Conservation (phyloP, 2,797 vertebrate genomes). For the Sylvia borin region DNA sequence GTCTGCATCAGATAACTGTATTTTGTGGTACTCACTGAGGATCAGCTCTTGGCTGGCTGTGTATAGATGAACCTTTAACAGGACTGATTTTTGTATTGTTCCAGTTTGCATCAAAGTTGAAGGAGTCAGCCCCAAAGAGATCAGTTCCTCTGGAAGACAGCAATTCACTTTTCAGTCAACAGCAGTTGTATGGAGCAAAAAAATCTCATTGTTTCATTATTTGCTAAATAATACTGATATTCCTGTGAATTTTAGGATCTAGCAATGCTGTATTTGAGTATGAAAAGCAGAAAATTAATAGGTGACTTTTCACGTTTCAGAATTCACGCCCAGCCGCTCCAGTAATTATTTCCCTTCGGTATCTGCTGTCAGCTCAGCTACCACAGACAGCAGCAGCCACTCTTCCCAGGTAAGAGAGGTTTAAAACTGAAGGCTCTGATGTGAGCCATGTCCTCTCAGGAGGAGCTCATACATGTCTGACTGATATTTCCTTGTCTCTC, state of each 20-base stretch:
- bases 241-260: not conserved
- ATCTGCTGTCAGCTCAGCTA: constrained; percentile 81
- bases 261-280: not conserved
- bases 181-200: not conserved
- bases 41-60: not conserved
- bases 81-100: not conserved
- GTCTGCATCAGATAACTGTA: not conserved
- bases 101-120: not conserved
- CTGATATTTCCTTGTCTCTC: not conserved
- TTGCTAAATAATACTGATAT: not conserved
- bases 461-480: not conserved
- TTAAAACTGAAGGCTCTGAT: not conserved
- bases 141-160: not conserved
- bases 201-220: not conserved
- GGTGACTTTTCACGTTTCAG: constrained; percentile 72
- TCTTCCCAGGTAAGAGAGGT: constrained; percentile 86
- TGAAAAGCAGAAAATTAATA: not conserved
- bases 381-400: constrained; percentile 81
- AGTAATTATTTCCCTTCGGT: constrained; percentile 73
- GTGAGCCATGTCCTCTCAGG: not conserved
- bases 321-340: constrained; percentile 88
- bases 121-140: not conserved
- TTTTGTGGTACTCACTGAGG: not conserved
- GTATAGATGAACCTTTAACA: not conserved
- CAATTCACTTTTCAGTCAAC: not conserved